Conservation (phyloP, 2,113 vertebrate genomes). For the Equus przewalskii region DNA sequence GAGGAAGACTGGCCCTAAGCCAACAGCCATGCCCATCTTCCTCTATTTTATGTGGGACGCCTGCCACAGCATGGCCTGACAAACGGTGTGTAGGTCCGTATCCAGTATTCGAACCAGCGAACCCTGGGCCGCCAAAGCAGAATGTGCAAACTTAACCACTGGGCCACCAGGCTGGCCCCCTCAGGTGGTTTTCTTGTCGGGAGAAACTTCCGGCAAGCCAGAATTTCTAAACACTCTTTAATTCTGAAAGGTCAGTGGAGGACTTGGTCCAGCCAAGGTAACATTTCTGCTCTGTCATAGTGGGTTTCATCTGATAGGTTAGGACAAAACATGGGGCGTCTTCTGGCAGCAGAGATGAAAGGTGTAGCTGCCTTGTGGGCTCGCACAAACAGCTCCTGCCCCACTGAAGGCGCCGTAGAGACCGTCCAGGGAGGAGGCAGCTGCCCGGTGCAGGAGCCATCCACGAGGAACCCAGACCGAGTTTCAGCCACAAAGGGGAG, state of each 20-base stretch:
- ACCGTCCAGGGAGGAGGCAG: neutral
- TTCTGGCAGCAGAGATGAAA: neutral
- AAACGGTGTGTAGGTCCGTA: no score
- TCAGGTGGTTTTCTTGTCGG: conserved; percentile 58
- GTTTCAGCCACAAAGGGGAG: neutral
- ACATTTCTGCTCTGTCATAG: neutral
- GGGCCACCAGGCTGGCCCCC: no score
- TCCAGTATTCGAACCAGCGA: no score
- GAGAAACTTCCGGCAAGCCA: conserved; percentile 1
- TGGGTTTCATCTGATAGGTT: conserved; percentile 19
- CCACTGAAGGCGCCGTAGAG: neutral
- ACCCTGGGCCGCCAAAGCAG: no score
- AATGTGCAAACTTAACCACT: no score
- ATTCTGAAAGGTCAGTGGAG: conserved; percentile 53
- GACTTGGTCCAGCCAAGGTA: conserved; percentile 24
- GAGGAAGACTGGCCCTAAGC: no score
- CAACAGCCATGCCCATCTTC: no score
- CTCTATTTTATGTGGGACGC: no score
- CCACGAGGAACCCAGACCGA: neutral
- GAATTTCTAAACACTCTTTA: conserved; percentile 65
- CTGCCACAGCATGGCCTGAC: no score
- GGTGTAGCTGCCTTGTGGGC: neutral
- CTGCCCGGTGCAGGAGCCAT: neutral
- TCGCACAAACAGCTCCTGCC: neutral
- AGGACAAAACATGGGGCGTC: neutral